Conservation (phyloP, 2,113 vertebrate species). For the human (Homo sapiens) region GRCh38 chr2:181304001-181304500, state of each 20-base stretch:
- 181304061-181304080: neutral
- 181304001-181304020: neutral
- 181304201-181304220: neutral
- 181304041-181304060: neutral
- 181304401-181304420: neutral
- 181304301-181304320: neutral
- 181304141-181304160: neutral
- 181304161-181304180: neutral
- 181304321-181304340: neutral
- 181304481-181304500: constrained; percentile 27
- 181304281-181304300: neutral
- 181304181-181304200: neutral
- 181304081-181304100: neutral
- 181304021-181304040: neutral
- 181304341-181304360: neutral
- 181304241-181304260: neutral
- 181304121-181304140: neutral
- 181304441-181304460: neutral
- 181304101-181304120: neutral
- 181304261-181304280: neutral
- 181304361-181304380: neutral
- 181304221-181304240: neutral
- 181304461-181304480: neutral
- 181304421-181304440: neutral
- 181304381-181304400: neutral